Conservation (phyloP, 2,113 vertebrate genomes). For the Asarcornis scutulata region DNA sequence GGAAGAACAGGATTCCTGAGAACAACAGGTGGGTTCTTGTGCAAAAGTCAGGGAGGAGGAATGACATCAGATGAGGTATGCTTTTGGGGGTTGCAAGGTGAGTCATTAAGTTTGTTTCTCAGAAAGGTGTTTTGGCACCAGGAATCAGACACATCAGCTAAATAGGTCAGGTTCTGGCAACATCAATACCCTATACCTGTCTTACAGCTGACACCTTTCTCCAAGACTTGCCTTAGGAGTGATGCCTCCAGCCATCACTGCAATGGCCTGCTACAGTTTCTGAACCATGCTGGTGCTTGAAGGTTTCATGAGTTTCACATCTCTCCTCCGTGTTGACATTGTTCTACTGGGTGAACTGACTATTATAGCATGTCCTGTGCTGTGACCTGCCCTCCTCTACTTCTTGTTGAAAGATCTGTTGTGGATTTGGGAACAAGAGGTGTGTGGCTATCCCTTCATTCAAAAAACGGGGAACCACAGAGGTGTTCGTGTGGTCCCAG, state of each 20-base stretch:
- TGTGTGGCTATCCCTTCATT: neutral
- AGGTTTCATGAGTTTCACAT: neutral
- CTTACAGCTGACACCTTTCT: neutral
- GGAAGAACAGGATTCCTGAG: neutral
- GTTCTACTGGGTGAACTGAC: neutral
- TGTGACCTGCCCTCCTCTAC: neutral
- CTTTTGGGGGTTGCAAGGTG: neutral
- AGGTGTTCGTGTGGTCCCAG: neutral
- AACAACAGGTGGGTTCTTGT: neutral
- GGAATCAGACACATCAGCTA: neutral
- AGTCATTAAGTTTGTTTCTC: neutral
- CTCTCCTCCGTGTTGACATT: neutral
- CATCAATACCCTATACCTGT: neutral
- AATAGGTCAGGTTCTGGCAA: neutral
- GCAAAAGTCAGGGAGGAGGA: neutral
- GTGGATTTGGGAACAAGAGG: neutral
- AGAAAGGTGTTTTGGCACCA: neutral
- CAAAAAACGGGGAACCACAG: neutral
- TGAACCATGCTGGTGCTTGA: neutral
- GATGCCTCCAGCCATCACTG: neutral
- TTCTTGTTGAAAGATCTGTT: neutral
- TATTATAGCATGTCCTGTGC: neutral
- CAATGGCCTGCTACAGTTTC: accelerated
- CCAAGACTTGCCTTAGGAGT: neutral
- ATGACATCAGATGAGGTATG: neutral